Percentiles rank a stretch among this genome's conserved stretches.
phyloP scores from a whole-genome alignment of 1,140 invertebrate species.

The Acromyrmex heyeri region DNA sequence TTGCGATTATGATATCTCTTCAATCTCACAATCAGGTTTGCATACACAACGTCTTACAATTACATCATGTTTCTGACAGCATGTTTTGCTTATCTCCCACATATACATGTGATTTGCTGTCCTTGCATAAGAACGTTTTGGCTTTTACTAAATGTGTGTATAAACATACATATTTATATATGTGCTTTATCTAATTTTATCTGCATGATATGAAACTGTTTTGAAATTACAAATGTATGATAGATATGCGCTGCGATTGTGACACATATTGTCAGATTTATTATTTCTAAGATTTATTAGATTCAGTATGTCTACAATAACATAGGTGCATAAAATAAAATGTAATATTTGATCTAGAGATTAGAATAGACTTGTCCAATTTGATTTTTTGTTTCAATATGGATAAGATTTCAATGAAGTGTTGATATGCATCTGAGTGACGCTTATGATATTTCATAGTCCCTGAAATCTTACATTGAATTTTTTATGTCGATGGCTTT shows the following conservation, averaged over 20 bases:
- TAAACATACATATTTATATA: constrained; percentile 15
- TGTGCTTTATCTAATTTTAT: background rate
- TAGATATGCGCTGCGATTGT: background rate
- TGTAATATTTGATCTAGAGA: too few species aligned
- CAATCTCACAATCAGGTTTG: constrained; percentile 85
- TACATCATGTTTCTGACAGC: constrained; percentile 21
- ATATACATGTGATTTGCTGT: background rate
- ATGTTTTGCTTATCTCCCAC: background rate
- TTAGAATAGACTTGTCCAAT: too few species aligned
- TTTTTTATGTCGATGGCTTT: too few species aligned
- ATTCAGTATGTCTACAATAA: background rate
- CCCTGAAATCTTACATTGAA: too few species aligned
- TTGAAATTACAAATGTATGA: background rate
- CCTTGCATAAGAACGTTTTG: background rate
- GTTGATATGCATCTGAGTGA: too few species aligned
- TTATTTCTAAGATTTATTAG: background rate
- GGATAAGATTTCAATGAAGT: too few species aligned
- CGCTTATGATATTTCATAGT: too few species aligned
- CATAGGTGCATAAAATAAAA: too few species aligned
- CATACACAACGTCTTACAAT: constrained; percentile 37
- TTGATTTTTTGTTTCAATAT: too few species aligned
- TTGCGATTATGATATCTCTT: constrained; percentile 82
- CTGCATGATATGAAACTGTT: background rate
- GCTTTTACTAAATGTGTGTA: background rate
- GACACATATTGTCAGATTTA: background rate